phyloP scores from a whole-genome alignment of 92 coral and sea anemone species.

The Nematostella vectensis region DNA sequence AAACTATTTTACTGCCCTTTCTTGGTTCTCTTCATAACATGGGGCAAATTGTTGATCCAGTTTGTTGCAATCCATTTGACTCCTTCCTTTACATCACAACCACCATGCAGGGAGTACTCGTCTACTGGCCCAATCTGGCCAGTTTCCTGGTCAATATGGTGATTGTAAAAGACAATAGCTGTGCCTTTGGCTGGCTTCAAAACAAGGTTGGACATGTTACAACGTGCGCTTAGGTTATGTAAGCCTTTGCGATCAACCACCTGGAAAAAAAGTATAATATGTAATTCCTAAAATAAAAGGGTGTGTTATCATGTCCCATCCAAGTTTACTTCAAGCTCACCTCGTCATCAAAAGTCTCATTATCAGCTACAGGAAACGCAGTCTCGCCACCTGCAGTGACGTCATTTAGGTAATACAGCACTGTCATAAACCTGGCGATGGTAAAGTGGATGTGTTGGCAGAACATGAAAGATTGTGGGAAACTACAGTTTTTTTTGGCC shows the following conservation, averaged over 20 bases:
- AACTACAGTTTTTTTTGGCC: too few relatives aligned
- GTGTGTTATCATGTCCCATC: neutral
- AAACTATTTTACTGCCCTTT: too few relatives aligned
- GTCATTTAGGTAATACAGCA: conserved; percentile 56
- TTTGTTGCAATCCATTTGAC: conserved; percentile 72
- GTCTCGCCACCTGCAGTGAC: conserved; percentile 68
- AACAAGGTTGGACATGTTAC: conserved; percentile 38
- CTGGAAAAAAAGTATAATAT: too few relatives aligned
- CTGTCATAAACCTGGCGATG: conserved; percentile 38
- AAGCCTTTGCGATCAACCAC: conserved; percentile 7
- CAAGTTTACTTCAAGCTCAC: too few relatives aligned
- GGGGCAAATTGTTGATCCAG: conserved; percentile 41
- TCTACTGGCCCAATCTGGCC: conserved; percentile 55
- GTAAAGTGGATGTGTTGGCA: neutral
- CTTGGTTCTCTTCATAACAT: neutral
- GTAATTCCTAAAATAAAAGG: too few relatives aligned
- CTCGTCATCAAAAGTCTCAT: conserved; percentile 35
- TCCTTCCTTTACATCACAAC: conserved; percentile 56
- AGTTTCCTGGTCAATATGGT: conserved; percentile 42
- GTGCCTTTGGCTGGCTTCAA: conserved; percentile 59
- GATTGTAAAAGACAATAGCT: conserved; percentile 66
- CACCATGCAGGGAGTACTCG: conserved; percentile 57
- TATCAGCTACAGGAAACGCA: conserved; percentile 66
- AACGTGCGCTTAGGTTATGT: conserved; percentile 27
- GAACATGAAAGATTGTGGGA: too few relatives aligned